Evolutionary conservation across 2,888 invertebrate species (phyloP).

Genomic region (Noctua janthe): DNA sequence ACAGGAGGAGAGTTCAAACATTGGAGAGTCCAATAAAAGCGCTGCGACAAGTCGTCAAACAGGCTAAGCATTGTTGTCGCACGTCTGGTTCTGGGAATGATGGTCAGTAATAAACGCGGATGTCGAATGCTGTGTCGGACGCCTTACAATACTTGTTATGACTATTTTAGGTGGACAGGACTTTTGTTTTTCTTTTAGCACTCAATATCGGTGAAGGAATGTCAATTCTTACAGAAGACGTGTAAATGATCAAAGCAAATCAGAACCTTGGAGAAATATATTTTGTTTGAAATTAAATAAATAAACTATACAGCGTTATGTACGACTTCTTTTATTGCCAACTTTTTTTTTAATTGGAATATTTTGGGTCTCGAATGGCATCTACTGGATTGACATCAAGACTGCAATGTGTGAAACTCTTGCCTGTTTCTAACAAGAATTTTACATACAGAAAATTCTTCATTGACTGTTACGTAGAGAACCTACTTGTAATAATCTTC

Average conservation of each 20-base stretch:
- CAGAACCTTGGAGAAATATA: background rate
- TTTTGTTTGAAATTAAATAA: background rate
- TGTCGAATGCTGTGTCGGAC: constrained; percentile 58
- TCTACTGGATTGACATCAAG: background rate
- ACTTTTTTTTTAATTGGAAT: background rate
- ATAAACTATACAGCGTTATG: background rate
- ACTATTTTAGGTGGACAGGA: constrained; percentile 47
- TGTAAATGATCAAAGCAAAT: too few species aligned
- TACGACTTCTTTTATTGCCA: background rate
- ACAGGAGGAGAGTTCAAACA: constrained; percentile 59
- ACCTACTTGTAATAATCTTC: background rate
- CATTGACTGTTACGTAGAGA: background rate
- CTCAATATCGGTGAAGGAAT: constrained; percentile 2
- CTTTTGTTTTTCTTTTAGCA: constrained; percentile 31
- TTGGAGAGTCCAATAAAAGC: constrained; percentile 50
- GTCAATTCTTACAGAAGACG: background rate
- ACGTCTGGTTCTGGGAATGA: constrained; percentile 66
- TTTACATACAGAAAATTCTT: background rate
- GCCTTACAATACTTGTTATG: constrained; percentile 60
- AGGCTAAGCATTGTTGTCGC: constrained; percentile 65
- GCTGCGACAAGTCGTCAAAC: constrained; percentile 62
- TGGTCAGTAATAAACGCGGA: constrained; percentile 69
- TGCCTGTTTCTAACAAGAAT: background rate
- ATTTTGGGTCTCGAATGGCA: background rate
- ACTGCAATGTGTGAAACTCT: background rate